Base-by-base conservation (phyloP, 2,797 vertebrate species). In the Nannoperca australis region DNA sequence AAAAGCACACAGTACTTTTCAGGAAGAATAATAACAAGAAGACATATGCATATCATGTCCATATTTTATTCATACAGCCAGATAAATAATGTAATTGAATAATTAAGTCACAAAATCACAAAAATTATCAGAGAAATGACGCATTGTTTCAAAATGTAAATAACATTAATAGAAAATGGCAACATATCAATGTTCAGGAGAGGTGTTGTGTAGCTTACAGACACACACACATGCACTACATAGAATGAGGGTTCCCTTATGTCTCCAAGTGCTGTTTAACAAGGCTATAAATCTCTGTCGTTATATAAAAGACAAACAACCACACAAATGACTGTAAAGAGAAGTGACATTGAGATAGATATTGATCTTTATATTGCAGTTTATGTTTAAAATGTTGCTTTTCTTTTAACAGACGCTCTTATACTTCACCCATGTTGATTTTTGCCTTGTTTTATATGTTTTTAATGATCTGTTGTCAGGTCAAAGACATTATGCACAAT, bases 281-380 rank as follows among this genome's bases (percentile, higher is more conserved):
- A 88, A 78, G 62, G 68, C 71, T 67, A 62, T 81, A 86, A 88
- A 87, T 82, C 76, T 30, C 14, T 44, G 55, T 67, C 73, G 73
- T 79, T 71, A 85, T 71, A 79, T 77, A 60, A 86, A 66, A 77
- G 53, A 77, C 82, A 64, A 85, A 77, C 59, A 86, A 68, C 34
- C 34, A 61, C 49, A 62, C 24, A 30, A 50, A 73, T 59, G 32
- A 73, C 2, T 1, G 18, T 1, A 47, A 55, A 78, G 60, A 73
- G 49, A 73, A 77, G 70, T 75, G 38, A 80, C 65, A 63, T 5
- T 45, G 60, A 82, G 49, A 76, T 69, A 40, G 56, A 70, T 81
- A 82, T 80, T 86, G 75, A 84, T 84, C 77, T 89, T 85, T 78
- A 76, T 73, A 47, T 64, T 45, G 38, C 67, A 64, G 60, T 79